Conservation (phyloP, 2,888 invertebrate species). For the Rotaria magnacalcarata region DNA sequence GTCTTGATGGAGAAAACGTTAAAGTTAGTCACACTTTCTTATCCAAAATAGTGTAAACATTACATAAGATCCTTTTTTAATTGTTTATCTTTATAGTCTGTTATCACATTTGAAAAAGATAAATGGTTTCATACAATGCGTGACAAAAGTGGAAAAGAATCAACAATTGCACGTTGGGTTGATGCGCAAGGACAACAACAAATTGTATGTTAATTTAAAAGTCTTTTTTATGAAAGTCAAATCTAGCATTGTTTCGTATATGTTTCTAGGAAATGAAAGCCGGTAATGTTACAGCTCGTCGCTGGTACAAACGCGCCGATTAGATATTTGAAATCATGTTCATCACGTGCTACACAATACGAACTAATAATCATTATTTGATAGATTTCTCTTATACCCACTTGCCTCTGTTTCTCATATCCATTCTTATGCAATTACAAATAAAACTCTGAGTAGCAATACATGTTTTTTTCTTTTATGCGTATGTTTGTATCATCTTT, state of each 20-base stretch:
- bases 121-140: constrained; percentile 41
- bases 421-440: background rate
- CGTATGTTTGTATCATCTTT: background rate
- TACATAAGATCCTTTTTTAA: background rate
- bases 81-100: background rate
- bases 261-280: background rate
- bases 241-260: background rate
- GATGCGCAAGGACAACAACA: background rate
- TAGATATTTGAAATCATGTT: background rate
- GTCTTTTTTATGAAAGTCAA: background rate
- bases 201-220: background rate
- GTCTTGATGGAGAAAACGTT: constrained; percentile 43
- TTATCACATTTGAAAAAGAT: constrained; percentile 38
- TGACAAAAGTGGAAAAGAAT: constrained; percentile 40
- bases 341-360: background rate
- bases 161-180: background rate
- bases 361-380: too few species aligned
- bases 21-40: background rate
- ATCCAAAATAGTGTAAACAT: background rate
- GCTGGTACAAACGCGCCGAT: background rate
- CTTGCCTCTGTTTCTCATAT: background rate
- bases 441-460: background rate
- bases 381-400: background rate
- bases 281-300: constrained; percentile 7
- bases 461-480: background rate